Percentiles rank a stretch among this genome's conserved stretches.
Conservation (phyloP, 1,140 invertebrate genomes). For the Drosophila sulfurigaster region DNA sequence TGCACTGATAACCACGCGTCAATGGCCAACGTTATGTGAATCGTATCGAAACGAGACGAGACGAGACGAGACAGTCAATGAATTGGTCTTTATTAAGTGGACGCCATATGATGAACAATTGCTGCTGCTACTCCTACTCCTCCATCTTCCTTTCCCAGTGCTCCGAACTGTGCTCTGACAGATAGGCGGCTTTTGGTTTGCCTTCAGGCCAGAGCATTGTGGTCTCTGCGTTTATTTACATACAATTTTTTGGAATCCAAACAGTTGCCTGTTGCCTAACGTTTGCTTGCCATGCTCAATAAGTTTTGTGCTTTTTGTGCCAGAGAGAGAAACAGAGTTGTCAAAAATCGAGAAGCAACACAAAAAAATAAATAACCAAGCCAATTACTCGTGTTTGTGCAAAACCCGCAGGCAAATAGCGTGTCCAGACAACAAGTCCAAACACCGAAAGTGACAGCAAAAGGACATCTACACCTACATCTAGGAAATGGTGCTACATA, state of each 20-base stretch:
- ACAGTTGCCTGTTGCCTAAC: conserved; percentile 8
- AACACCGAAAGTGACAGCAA: conserved; percentile 28
- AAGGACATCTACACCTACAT: background rate
- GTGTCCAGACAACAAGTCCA: conserved; percentile 7
- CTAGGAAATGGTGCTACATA: background rate
- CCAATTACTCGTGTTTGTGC: conserved; percentile 65
- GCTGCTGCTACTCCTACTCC: background rate
- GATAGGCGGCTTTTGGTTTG: conserved; percentile 39
- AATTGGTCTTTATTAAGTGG: conserved; percentile 64
- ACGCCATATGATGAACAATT: conserved; percentile 44
- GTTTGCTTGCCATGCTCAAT: conserved; percentile 2
- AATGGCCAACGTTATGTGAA: conserved; percentile 49
- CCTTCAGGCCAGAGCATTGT: background rate
- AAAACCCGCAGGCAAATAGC: conserved; percentile 44
- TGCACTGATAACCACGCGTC: conserved; percentile 66
- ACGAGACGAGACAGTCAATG: conserved; percentile 26
- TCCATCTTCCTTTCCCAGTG: background rate
- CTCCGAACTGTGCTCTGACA: conserved; percentile 19
- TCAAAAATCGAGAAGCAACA: no score
- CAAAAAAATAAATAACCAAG: conserved; percentile 52
- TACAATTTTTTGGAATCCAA: background rate
- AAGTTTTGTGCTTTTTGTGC: conserved; percentile 1
- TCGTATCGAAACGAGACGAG: background rate
- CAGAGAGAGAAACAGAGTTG: background rate
- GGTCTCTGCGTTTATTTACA: conserved; percentile 27